A percentile compares a stretch with the other conserved stretches of the same genome.
Evolutionary conservation across 2,888 invertebrate species (phyloP).

Genomic region (Euproctis similis): DNA sequence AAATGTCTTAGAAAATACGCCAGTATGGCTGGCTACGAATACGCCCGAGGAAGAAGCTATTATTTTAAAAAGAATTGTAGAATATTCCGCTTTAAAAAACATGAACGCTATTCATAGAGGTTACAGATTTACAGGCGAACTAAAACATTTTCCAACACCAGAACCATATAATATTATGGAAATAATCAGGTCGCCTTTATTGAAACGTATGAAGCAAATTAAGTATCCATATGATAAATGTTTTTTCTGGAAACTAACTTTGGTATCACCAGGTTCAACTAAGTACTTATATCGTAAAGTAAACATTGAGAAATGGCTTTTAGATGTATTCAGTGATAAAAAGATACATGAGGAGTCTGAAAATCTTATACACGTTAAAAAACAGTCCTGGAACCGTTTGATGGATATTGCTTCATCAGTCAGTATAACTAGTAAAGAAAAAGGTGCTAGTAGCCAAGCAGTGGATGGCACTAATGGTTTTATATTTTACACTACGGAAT

Average conservation of each 20-base stretch:
- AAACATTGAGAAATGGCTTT: constrained; percentile 63
- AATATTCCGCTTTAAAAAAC: constrained; percentile 46
- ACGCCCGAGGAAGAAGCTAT: constrained; percentile 53
- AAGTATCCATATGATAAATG: constrained; percentile 56
- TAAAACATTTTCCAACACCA: constrained; percentile 41
- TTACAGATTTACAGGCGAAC: constrained; percentile 53
- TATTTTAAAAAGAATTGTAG: constrained; percentile 39
- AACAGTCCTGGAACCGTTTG: constrained; percentile 64
- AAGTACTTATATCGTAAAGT: constrained; percentile 60
- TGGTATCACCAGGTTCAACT: constrained; percentile 71
- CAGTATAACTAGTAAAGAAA: constrained; percentile 41
- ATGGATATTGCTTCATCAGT: constrained; percentile 68
- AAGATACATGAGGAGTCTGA: constrained; percentile 44
- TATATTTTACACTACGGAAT: constrained; percentile 50
- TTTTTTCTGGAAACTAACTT: constrained; percentile 78
- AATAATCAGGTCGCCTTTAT: constrained; percentile 57
- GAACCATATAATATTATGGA: constrained; percentile 58
- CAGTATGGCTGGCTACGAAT: constrained; percentile 57
- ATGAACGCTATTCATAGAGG: constrained; percentile 62
- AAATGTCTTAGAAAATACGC: constrained; percentile 54
- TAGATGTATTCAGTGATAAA: constrained; percentile 60
- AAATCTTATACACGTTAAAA: constrained; percentile 51
- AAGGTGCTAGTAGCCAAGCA: constrained; percentile 37
- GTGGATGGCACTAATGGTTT: constrained; percentile 61
- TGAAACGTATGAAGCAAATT: constrained; percentile 67